Evolutionary conservation across 1,140 invertebrate species (phyloP), one percentile per base, ranked within the genome.

Genomic region (Drosophila sucinea): DNA sequence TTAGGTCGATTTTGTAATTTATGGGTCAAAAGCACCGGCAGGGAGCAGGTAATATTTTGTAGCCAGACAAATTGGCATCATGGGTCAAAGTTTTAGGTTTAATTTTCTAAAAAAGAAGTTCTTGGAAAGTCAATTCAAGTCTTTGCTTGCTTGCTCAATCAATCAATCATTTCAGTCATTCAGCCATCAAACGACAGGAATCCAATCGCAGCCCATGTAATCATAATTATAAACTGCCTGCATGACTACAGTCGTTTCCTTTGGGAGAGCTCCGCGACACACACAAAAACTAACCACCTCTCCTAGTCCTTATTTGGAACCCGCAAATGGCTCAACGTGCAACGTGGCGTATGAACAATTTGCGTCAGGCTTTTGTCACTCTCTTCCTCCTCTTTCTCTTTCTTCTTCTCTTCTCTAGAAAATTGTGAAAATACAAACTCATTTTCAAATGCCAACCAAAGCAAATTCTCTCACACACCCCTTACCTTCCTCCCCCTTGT

Each of bases 321-420:
- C 77, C 72, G 77, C 79, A 25, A 17, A 58, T 51, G 25, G 7
- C 32, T 30, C 17, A 41, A 62, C 73, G 66, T 62, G 55, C 70
- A 82, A 69, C 79, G 55, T 70, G 79, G 80, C 80, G 79, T 82
- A 82, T 82, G 80, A 75, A 80, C 75, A 82, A 82, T 82, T 82
- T 82, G 79, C 74, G 55, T 56, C 33, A 54, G 70, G 64, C 62
- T 41, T 72, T 74, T 25, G 17, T 17, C 44, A 23, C 44, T 51
- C 25, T 10, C 7, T 23, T 51, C 35, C 23, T 51, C 10, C 25
- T 23, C 44, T 47, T 17, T 47, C 23, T 47, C 44, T 23, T 47
- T 47, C 17, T 25, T 17, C n/a, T 5, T 4, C n/a, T 47, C 44
- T 7, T 7, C 6, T 47, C 23, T 23, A 7, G 17, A 70, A 74